A percentile compares a stretch with the other conserved stretches of the same genome.
Conservation (phyloP, 35 echinoderm and acorn worm genomes). For the Stichopus chloronotus region DNA sequence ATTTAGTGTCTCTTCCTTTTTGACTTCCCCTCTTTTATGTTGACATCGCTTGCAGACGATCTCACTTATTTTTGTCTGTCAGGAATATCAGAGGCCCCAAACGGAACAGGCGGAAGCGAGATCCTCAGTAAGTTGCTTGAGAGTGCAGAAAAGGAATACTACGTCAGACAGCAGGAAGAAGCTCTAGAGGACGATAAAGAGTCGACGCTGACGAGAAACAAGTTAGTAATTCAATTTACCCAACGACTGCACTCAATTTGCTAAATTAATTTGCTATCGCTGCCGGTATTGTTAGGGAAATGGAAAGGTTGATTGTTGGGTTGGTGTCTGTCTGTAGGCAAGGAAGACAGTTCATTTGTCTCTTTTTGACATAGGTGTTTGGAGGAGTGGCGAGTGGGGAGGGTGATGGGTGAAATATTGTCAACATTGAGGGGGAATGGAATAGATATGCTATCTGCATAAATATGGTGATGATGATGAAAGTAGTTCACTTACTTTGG, state of each 20-base stretch:
- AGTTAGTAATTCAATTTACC: neutral
- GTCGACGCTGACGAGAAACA: slow-evolving; percentile 46
- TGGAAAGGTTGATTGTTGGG: neutral
- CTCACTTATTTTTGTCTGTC: neutral
- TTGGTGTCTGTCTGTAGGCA: too few species aligned
- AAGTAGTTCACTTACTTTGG: too few species aligned
- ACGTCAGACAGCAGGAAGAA: slow-evolving; percentile 33
- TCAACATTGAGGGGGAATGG: too few species aligned
- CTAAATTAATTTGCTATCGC: neutral
- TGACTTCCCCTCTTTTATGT: too few species aligned
- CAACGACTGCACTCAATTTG: neutral
- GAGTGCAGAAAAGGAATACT: slow-evolving; percentile 69
- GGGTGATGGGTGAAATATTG: too few species aligned
- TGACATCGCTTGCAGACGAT: too few species aligned
- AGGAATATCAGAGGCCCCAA: neutral
- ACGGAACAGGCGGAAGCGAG: slow-evolving; percentile 60
- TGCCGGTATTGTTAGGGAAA: neutral
- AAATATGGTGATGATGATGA: too few species aligned
- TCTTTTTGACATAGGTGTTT: too few species aligned
- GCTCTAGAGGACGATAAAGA: slow-evolving; percentile 35
- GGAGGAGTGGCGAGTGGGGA: too few species aligned
- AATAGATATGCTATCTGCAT: too few species aligned
- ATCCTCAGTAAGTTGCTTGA: slow-evolving; percentile 73
- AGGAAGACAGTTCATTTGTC: too few species aligned
- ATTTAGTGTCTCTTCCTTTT: too few species aligned